Conservation (phyloP, 2,888 invertebrate species). For the Eupeodes latifasciatus region DNA sequence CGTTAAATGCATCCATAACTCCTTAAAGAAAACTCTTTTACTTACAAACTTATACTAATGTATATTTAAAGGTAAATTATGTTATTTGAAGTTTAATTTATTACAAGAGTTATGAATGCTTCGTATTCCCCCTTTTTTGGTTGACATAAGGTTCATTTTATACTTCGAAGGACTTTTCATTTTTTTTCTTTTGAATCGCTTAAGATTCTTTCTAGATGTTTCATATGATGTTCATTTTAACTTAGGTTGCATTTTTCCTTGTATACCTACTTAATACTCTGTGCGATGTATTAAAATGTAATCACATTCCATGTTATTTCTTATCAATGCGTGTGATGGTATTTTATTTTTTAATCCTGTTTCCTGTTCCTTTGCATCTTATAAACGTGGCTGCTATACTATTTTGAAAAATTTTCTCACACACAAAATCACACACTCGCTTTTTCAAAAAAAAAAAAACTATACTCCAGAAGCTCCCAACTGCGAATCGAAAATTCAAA, state of each 20-base stretch:
- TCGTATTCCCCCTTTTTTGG: not conserved
- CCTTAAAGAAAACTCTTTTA: not conserved
- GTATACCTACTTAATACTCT: not conserved
- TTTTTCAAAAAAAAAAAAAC: not conserved
- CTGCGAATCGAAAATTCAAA: constrained; percentile 17
- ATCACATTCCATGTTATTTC: constrained; percentile 52
- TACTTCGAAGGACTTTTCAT: not conserved
- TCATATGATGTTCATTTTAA: not conserved
- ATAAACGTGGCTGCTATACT: not conserved
- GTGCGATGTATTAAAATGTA: constrained; percentile 33
- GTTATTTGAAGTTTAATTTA: constrained; percentile 47
- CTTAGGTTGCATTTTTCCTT: constrained; percentile 46
- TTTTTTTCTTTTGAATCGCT: constrained; percentile 7
- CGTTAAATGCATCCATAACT: too few species aligned
- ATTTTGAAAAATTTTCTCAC: constrained; percentile 42
- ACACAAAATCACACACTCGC: constrained; percentile 25
- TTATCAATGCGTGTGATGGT: constrained; percentile 33
- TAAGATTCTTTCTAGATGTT: not conserved
- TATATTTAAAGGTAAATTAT: constrained; percentile 4
- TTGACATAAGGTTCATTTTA: not conserved
- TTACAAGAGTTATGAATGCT: constrained; percentile 45
- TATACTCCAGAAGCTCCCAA: not conserved
- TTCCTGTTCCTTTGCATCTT: constrained; percentile 9
- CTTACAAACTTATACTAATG: not conserved
- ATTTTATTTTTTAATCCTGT: constrained; percentile 51